Evolutionary conservation across 1,140 invertebrate species (phyloP).

Genomic region (Bombus haemorrhoidalis): DNA sequence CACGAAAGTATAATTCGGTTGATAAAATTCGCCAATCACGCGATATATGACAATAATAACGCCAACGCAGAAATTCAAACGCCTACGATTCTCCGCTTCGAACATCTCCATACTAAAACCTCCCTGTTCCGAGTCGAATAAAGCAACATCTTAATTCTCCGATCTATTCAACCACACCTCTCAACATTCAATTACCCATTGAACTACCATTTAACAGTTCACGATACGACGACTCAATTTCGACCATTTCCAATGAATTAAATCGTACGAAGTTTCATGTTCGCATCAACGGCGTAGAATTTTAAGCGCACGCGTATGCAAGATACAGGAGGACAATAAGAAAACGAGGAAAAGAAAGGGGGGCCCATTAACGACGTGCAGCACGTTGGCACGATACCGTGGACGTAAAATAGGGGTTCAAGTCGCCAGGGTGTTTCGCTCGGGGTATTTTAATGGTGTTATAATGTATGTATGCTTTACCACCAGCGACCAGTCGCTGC

Average conservation of each 20-base stretch:
- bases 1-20: no score
- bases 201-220: background rate
- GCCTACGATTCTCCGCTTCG: background rate
- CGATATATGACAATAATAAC: background rate
- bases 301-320: background rate
- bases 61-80: background rate
- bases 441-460: slow-evolving; percentile 80
- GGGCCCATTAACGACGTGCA: slow-evolving; percentile 66
- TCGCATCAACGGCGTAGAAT: background rate
- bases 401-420: slow-evolving; percentile 68
- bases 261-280: background rate
- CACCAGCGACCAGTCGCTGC: slow-evolving; percentile 63
- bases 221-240: background rate
- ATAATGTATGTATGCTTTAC: slow-evolving; percentile 82
- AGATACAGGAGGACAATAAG: background rate
- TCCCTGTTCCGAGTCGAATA: background rate
- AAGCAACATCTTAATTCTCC: background rate
- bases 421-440: slow-evolving; percentile 64
- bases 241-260: slow-evolving; percentile 5
- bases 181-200: background rate
- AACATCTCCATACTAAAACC: background rate
- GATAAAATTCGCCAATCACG: no score
- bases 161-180: background rate
- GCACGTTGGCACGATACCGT: slow-evolving; percentile 54
- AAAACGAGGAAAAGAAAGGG: background rate